These are phyloP conservation scores for Ammodytes dubius DNA, from an alignment of 2,113 vertebrate genomes.

Conservation along the genomic window DNA sequence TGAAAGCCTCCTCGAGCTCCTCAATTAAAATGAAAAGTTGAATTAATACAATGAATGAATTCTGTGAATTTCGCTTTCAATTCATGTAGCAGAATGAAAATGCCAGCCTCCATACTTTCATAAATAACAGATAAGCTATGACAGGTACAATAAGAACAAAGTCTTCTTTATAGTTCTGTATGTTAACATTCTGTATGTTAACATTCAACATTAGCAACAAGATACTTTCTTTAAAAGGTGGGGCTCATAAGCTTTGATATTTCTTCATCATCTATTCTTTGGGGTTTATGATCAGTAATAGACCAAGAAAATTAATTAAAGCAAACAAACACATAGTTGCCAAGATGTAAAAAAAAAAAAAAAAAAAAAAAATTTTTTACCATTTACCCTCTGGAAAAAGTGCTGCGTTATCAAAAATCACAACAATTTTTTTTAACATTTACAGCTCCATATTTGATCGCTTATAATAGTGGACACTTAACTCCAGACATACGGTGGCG, in stretches of 20 bases:
- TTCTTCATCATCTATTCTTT: too few species aligned
- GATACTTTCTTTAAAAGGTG: background rate
- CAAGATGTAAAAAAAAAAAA: background rate
- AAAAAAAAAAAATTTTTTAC: too few species aligned
- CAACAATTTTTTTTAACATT: conserved; percentile 29
- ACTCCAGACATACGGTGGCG: background rate
- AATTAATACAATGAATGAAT: conserved; percentile 43
- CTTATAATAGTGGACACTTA: conserved; percentile 36
- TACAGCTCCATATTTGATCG: conserved; percentile 12
- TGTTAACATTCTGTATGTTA: background rate
- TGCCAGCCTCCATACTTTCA: background rate
- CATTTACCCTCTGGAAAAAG: conserved; percentile 9
- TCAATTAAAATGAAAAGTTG: conserved; percentile 57
- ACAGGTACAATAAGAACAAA: conserved; percentile 1
- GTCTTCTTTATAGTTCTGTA: conserved; percentile 7
- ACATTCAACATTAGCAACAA: background rate
- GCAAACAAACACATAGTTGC: background rate
- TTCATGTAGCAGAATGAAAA: conserved; percentile 27
- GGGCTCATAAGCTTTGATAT: too few species aligned
- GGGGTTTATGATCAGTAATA: background rate
- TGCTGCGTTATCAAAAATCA: conserved; percentile 1
- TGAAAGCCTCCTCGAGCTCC: conserved; percentile 38
- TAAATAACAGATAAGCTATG: conserved; percentile 1
- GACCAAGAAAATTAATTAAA: background rate
- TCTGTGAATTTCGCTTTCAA: conserved; percentile 30